Base-by-base conservation (phyloP, 2,113 vertebrate species). In the Campylorhamphus procurvoides region DNA sequence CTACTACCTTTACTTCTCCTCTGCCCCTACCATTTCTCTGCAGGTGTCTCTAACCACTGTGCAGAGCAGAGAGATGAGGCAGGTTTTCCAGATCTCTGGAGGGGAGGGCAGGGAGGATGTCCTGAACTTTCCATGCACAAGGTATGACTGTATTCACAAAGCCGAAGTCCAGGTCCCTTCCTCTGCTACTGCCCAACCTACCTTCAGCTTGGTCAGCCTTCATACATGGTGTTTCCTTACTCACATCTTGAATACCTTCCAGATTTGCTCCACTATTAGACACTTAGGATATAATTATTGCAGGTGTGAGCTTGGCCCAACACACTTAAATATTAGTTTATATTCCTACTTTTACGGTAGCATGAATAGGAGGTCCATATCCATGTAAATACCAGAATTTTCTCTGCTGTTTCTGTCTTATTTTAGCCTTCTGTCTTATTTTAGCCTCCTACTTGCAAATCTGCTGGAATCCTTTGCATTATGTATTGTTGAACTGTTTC, bases 381-480 rank as follows among this genome's bases (percentile, higher is more conserved):
- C 25, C 35, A 44, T 42, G 10, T 17, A 93, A 84, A 85, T 76
- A 74, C 3, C 75, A 81, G 40, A 59, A 59, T 68, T 95, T 33
- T 96, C 71, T 89, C 73, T 8, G n/a, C 18, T 62, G 33, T 91
- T 91, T 76, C 58, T 56, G 9, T 80, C 64, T 76, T 79, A 82
- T 49, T 97, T 93, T 87, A 89, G n/a, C 37, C 63, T 87, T 68
- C 60, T 42, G 7, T 85, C 79, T 83, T 79, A 90, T 78, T 96
- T 94, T 86, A 90, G 44, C 55, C 76, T 90, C 31, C 64, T 88
- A 42, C 59, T 79, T 77, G 87, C 33, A 95, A 94, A 96, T 95
- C 78, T n/a, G 10, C 89, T 95, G 92, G 58, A 90, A 90, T 84
- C 64, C 71, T 81, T 90, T 95, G 66, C 79, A 90, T 97, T 95